Evolutionary conservation across 2,113 vertebrate species (phyloP), one percentile per base, ranked within the genome.

Genomic region (Otis tarda): DNA sequence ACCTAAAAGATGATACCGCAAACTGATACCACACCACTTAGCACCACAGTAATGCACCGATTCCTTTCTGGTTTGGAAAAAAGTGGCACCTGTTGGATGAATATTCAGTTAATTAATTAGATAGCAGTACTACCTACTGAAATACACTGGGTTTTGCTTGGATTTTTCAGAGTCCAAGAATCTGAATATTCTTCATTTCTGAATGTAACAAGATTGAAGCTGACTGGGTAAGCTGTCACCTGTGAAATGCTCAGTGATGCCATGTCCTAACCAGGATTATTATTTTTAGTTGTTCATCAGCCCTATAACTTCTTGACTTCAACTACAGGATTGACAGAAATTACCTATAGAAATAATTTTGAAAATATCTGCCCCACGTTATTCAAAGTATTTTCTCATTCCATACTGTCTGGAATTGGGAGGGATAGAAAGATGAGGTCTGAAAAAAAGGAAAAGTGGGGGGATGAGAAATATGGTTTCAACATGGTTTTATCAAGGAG

Each of bases 21-120:
- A 87, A 76, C 89, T 87, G 89, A 73, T 64, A 69, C 65, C 83
- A 31, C 69, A 63, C 61, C 60, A 78, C 70, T 96, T 95, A 90
- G 69, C 15, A 31, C 49, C 41, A 19, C 61, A 45, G 30, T n/a
- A 75, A 13, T 3, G 9, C 53, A 73, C 49, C 1, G 19, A 18
- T n/a, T 75, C 69, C 45, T 84, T 76, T 41, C 83, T 64, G 59
- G 18, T 78, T 37, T 41, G 86, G 50, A 53, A 35, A 20, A 49
- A 68, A 31, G 23, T 64, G 49, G 14, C 19, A 67, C 73, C 56
- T 27, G 22, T 87, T 84, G 60, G 22, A 76, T 79, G 55, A 30
- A 27, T 79, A 59, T 31, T 60, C 19, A 35, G 21, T 65, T 83
- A 83, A 70, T 77, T 71, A 87, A 80, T 77, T 81, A 83, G 59